phyloP scores from a whole-genome alignment of 1,140 invertebrate genomes.

The Cydia pomonella region DNA sequence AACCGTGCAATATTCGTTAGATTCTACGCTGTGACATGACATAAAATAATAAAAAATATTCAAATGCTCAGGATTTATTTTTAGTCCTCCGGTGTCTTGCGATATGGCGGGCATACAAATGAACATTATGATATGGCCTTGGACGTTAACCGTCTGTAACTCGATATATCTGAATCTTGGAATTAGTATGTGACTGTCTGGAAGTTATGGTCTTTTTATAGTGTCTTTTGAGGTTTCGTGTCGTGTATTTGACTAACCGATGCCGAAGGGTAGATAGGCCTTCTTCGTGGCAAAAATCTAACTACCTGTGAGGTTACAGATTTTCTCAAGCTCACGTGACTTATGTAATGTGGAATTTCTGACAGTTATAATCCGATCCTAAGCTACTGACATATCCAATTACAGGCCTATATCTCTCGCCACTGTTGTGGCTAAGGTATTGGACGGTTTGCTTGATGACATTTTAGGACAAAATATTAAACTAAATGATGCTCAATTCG shows the following conservation, averaged over 20 bases:
- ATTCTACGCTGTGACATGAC: background rate
- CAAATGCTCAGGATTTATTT: background rate
- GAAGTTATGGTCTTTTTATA: background rate
- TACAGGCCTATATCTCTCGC: too few relatives aligned
- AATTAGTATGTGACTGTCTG: background rate
- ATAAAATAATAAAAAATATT: background rate
- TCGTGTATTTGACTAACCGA: too few relatives aligned
- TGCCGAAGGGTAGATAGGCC: background rate
- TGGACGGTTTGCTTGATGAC: too few relatives aligned
- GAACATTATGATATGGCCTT: slow-evolving; percentile 1
- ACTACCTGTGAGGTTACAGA: too few relatives aligned
- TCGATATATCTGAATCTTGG: background rate
- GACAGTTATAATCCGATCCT: too few relatives aligned
- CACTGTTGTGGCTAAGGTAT: too few relatives aligned
- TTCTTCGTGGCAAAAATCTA: too few relatives aligned
- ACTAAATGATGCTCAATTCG: too few relatives aligned
- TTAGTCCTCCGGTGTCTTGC: slow-evolving; percentile 1
- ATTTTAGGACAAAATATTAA: too few relatives aligned
- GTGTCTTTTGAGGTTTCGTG: background rate
- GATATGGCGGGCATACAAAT: background rate
- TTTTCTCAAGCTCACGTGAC: too few relatives aligned
- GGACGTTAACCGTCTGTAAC: slow-evolving; percentile 4
- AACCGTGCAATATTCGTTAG: background rate
- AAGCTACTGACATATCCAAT: too few relatives aligned
- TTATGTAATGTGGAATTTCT: too few relatives aligned